These are phyloP conservation scores for Byasa hedistus DNA, from an alignment of 2,888 invertebrate genomes.

Conservation along the genomic window DNA sequence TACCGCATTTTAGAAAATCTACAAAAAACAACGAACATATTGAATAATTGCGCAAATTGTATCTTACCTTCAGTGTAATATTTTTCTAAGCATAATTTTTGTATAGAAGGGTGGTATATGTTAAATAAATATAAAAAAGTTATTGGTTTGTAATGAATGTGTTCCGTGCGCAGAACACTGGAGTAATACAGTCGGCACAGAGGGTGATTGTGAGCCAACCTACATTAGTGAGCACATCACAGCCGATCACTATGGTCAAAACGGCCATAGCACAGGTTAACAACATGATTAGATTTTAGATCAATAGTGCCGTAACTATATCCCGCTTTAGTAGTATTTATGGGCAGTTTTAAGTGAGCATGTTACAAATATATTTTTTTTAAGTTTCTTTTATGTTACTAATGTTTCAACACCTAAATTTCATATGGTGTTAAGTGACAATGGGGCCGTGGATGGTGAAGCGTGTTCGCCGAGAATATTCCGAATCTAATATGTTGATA, in stretches of 20 bases:
- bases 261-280: slow-evolving; percentile 50
- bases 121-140: background rate
- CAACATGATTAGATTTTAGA: slow-evolving; percentile 31
- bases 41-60: background rate
- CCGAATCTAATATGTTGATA: too few species aligned
- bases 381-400: too few species aligned
- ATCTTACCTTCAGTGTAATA: background rate
- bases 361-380: background rate
- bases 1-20: background rate
- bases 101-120: background rate
- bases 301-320: slow-evolving; percentile 1
- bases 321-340: slow-evolving; percentile 11
- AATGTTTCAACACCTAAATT: too few species aligned
- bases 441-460: too few species aligned
- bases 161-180: slow-evolving; percentile 62
- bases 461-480: too few species aligned
- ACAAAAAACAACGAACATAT: too few species aligned
- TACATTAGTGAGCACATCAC: slow-evolving; percentile 66
- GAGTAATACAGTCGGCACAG: slow-evolving; percentile 73
- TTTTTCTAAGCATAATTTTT: background rate
- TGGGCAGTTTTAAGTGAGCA: background rate
- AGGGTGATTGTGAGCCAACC: slow-evolving; percentile 72
- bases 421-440: too few species aligned
- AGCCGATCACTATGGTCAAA: slow-evolving; percentile 67
- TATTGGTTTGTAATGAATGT: slow-evolving; percentile 8